Percentiles rank a stretch among this genome's conserved stretches.
phyloP scores from a whole-genome alignment of 2,113 vertebrate species.

The Plectropomus leopardus region DNA sequence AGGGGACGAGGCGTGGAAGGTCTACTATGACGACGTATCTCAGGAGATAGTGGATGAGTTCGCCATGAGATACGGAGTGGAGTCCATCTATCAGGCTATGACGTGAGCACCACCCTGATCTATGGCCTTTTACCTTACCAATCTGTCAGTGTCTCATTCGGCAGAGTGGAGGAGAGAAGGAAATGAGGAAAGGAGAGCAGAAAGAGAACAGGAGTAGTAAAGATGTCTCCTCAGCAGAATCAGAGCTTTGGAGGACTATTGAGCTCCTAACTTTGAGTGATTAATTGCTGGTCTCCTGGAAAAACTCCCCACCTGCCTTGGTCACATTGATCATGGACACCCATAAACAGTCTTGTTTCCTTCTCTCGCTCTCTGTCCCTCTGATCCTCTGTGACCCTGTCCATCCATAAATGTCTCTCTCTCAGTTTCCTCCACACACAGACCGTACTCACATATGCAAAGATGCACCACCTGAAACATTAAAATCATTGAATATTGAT shows the following conservation, averaged over 20 bases:
- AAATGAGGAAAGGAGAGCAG: constrained; percentile 40
- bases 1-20: constrained; percentile 98
- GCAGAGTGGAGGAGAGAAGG: constrained; percentile 58
- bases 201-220: constrained; percentile 60
- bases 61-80: constrained; percentile 97
- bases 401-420: constrained; percentile 33
- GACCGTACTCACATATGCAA: constrained; percentile 10
- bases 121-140: constrained; percentile 70
- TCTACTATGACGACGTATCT: constrained; percentile 95
- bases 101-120: constrained; percentile 89
- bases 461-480: constrained; percentile 12
- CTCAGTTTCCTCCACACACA: neutral
- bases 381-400: constrained; percentile 47
- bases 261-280: constrained; percentile 71
- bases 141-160: constrained; percentile 76
- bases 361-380: constrained; percentile 13
- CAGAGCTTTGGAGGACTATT: constrained; percentile 60
- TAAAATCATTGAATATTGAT: constrained; percentile 39
- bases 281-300: constrained; percentile 61
- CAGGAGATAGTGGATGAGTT: constrained; percentile 99
- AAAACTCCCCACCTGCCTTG: constrained; percentile 55
- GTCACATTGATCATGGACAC: constrained; percentile 67
- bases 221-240: constrained; percentile 79
- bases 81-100: constrained; percentile 99
- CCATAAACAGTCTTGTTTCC: constrained; percentile 55